Conservation (phyloP, 2,113 vertebrate species). For the Toxotes chatareus region DNA sequence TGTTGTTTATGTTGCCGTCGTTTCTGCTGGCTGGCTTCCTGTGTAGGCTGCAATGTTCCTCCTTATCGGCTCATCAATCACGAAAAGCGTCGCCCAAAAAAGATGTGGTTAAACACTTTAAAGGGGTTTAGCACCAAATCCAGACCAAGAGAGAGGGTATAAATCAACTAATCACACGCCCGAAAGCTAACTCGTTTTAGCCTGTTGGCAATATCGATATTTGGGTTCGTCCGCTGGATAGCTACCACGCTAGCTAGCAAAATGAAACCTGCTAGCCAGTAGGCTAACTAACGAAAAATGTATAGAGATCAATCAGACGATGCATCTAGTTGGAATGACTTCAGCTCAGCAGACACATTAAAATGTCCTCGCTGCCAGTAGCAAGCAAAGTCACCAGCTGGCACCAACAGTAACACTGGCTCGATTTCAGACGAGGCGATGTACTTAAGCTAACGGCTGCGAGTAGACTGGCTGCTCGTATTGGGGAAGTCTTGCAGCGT, state of each 20-base stretch:
- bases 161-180: not conserved
- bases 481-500: constrained; percentile 56
- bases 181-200: constrained; percentile 22
- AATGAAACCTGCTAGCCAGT: constrained; percentile 57
- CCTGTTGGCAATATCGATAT: constrained; percentile 43
- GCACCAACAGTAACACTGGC: constrained; percentile 12
- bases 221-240: constrained; percentile 62
- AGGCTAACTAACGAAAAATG: constrained; percentile 58
- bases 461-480: constrained; percentile 20
- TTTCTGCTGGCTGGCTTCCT: constrained; percentile 61
- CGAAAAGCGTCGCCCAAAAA: constrained; percentile 27
- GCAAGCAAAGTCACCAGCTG: not conserved
- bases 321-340: not conserved
- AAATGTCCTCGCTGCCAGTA: constrained; percentile 9
- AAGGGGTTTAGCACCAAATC: constrained; percentile 23
- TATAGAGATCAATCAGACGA: not conserved
- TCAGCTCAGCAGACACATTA: not conserved
- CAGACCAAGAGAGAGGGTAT: not conserved
- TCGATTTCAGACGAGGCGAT: constrained; percentile 27
- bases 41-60: constrained; percentile 47
- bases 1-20: constrained; percentile 55
- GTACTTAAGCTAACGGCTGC: constrained; percentile 62
- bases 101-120: constrained; percentile 20
- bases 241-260: constrained; percentile 68
- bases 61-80: constrained; percentile 50